Evolutionary conservation across 2,888 invertebrate species (phyloP), one percentile per base, ranked within the genome.

Genomic region (Andrena praecox): DNA sequence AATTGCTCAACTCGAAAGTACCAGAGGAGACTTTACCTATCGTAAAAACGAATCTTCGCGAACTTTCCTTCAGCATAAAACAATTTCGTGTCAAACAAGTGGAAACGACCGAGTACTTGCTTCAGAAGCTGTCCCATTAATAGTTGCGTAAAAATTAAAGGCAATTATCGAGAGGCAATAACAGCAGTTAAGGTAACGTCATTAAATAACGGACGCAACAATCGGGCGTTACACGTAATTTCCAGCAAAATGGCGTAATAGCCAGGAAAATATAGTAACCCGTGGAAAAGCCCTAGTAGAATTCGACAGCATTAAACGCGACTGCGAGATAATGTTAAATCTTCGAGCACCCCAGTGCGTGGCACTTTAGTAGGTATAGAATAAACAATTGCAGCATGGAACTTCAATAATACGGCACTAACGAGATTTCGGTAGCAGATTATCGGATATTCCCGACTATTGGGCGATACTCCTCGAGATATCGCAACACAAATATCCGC

Each of bases 341-440:
- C 52, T 54, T 42, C 35, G 24, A 1, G 16, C 56, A 27, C 24
- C 50, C 62, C 33, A 27, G 20, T 64, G 8, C 27, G 7, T 2
- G 10, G n/a, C 2, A 64, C 62, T 42, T 16, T 24, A 31, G n/a
- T 42, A 60, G 48, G 50, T 74, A 59, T 29, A 59, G 64, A 77
- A 66, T 66, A 74, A 77, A 77, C 66, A 77, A 77, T 77, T 77
- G 50, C 33, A 29, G 50, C 50, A 29, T 27, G 16, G 56, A 59
- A 77, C 73, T 72, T 24, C 27, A 24, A 56, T 73, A 77, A 77
- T 77, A 56, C 66, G 2, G n/a, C 64, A 60, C 33, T 50, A 66
- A 77, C 50, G 77, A 77, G 74, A 66, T 77, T 66, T 66, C 64
- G 29, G 27, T 60, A 1, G 16, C 59, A 66, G 77, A 77, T 73